These are phyloP conservation scores for Anguilla rostrata DNA, from an alignment of 2,113 vertebrate genomes.

Conservation along the genomic window DNA sequence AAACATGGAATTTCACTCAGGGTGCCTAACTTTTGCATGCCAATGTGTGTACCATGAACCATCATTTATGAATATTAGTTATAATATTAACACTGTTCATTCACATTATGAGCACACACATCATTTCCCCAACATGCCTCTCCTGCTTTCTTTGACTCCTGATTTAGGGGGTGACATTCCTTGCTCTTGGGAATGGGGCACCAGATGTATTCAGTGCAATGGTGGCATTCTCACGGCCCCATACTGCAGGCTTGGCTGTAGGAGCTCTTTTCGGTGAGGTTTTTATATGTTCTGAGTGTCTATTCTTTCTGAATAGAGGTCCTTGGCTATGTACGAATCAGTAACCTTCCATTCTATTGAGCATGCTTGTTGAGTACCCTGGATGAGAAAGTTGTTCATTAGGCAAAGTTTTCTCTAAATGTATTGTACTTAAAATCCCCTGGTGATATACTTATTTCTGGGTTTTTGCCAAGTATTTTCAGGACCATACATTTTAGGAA, in stretches of 20 bases:
- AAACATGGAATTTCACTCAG: too few relatives aligned
- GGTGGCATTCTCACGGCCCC: constrained; percentile 85
- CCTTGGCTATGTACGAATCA: neutral
- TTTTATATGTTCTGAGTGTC: neutral
- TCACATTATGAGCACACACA: neutral
- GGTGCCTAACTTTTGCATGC: too few relatives aligned
- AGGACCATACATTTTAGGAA: too few relatives aligned
- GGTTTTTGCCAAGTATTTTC: too few relatives aligned
- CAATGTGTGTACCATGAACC: too few relatives aligned
- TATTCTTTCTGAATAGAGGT: neutral
- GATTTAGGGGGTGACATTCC: constrained; percentile 91
- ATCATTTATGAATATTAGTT: too few relatives aligned
- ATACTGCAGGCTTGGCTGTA: constrained; percentile 85
- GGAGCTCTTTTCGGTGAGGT: constrained; percentile 87
- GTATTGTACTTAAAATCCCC: too few relatives aligned
- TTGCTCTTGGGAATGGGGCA: constrained; percentile 93
- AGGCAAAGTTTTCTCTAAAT: too few relatives aligned
- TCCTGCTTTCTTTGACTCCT: constrained; percentile 67
- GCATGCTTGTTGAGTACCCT: too few relatives aligned
- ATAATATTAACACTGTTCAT: too few relatives aligned
- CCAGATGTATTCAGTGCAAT: constrained; percentile 94
- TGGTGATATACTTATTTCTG: too few relatives aligned
- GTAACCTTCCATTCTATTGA: neutral
- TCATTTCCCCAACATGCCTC: neutral
- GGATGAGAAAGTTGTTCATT: too few relatives aligned